Evolutionary conservation across 2,888 invertebrate species (phyloP), one percentile per base, ranked within the genome.

Genomic region (Eutolmus rufibarbis): DNA sequence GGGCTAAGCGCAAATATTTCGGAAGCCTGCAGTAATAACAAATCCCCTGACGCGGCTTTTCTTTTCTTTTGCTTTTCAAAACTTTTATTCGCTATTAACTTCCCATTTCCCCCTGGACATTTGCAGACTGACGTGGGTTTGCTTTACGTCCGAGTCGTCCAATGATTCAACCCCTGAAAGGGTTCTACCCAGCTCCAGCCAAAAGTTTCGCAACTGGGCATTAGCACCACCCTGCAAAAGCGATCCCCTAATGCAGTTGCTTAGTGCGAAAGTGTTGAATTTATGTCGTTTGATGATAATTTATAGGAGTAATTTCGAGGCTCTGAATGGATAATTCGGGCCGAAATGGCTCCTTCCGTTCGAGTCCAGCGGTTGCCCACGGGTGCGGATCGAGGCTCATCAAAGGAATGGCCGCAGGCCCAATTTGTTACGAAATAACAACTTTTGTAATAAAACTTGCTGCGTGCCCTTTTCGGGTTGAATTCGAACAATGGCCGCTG

Each of bases 361-460:
- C 77, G n/a, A 40, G 77, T 34, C 40, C 77, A 40, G 37, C 34
- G 40, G 37, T 37, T 77, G 77, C 77, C 31, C 40, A 77, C 77
- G 77, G 34, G 40, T 77, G 77, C 40, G 77, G 23, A 34, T 34
- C 77, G 77, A 34, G 40, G 19, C 37, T 40, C 37, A 40, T 40
- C 37, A 40, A 77, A 77, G 77, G 16, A 31, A 34, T 34, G 37
- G 77, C 40, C 77, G 16, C 40, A 28, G 19, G 66, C 40, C 77
- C 40, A 16, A 34, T 9, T 77, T 40, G 77, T 31, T 77, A 34
- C 40, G 40, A 77, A 34, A 77, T 37, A 77, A 40, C 37, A 77
- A 77, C 37, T 77, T 77, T 77, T 37, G 77, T 40, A 77, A 77
- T 77, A 77, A 77, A 77, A 77, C 77, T 77, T 40, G 19, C 77